Base-by-base conservation (phyloP, 2,888 invertebrate species). In the Dolichomitus sp. region DNA sequence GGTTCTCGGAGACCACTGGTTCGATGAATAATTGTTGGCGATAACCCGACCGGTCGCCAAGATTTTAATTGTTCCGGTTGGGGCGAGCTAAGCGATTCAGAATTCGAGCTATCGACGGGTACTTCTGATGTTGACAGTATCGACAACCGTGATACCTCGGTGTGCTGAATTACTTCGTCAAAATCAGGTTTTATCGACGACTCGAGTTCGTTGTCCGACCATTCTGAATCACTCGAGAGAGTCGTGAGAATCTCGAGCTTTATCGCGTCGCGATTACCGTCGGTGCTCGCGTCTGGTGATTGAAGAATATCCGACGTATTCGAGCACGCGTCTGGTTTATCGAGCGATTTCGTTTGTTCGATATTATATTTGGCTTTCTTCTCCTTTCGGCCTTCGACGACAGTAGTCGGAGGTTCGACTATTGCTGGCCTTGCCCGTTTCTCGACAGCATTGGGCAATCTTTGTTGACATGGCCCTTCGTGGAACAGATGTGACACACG, bases 361-460 rank as follows among this genome's bases (percentile, higher is more conserved):
- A 65, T 65, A 5, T 42, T 17, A 11, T 27, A 33, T 5, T 45
- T 11, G 2, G 19, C 3, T 5, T 45, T 75, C 61, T 33, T 75
- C 68, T 69, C 69, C 4, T 12, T 50, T 11, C 50, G 61, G 66
- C 80, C 68, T 17, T 40, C 12, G 50, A 4, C 14, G 19, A 23
- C 68, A 23, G 52, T 75, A 50, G 61, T 19, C 45, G 52, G 75
- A 69, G 75, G 68, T 17, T 40, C 12, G 37, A 14, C 61, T 61
- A 75, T 68, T 33, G 63, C 27, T 2, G 80, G 80, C 42, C 45
- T 40, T 74, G 17, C 5, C 12, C 69, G 74, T 80, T 80, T 80
- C 63, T 75, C 75, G 69, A 52, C 59, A 14, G 69, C 14, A 52
- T 48, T 48, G 73, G 73, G 33, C 73, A 80, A 33, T 80, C 50